phyloP scores from a whole-genome alignment of 2,113 vertebrate genomes.

The Numenius arquata region DNA sequence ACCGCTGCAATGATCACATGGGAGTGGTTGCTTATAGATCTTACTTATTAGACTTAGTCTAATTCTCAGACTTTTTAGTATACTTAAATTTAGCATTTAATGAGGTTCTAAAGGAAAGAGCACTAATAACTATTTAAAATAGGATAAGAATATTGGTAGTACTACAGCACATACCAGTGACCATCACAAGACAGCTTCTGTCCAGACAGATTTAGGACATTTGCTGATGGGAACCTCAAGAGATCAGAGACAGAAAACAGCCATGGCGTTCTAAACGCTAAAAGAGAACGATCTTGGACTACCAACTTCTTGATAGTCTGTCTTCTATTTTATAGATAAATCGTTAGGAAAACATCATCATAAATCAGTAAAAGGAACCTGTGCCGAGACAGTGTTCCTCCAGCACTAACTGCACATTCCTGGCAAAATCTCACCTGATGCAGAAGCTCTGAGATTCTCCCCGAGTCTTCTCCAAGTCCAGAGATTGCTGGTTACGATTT shows the following conservation, averaged over 20 bases:
- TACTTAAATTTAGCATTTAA: not conserved
- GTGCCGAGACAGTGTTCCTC: not conserved
- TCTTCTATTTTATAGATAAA: not conserved
- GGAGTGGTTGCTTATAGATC: not conserved
- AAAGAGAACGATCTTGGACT: not conserved
- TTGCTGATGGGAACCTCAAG: not conserved
- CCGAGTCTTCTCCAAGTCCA: not conserved
- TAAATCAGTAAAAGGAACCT: not conserved
- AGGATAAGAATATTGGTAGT: not conserved
- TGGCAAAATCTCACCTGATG: not conserved
- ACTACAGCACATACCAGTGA: not conserved
- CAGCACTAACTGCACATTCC: not conserved
- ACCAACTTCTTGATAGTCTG: not conserved
- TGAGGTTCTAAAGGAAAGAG: not conserved
- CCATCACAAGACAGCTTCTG: not conserved
- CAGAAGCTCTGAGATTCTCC: not conserved
- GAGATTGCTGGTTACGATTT: not conserved
- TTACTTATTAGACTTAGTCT: not conserved
- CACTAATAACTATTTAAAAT: not conserved
- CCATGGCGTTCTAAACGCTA: not conserved
- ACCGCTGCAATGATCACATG: fast-evolving
- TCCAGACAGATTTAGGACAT: not conserved
- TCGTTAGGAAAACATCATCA: not conserved
- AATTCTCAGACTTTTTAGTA: not conserved
- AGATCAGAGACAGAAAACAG: not conserved